These are phyloP conservation scores for Phalacrocorax aristotelis DNA, from an alignment of 2,113 vertebrate species.

Conservation along the genomic window DNA sequence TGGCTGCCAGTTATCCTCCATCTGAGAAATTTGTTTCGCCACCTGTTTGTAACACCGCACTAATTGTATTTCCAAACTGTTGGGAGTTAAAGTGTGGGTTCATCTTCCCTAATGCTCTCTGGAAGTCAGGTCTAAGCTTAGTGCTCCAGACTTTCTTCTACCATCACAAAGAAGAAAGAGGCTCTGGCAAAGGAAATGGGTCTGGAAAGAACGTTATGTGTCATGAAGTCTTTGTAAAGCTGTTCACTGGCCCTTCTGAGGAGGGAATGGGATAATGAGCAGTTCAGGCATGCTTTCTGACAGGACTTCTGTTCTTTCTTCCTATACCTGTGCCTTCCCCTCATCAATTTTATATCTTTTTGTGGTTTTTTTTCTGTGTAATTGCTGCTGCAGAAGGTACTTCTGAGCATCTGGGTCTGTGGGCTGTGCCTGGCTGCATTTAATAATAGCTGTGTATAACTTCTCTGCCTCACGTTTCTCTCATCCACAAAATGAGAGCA, in stretches of 20 bases:
- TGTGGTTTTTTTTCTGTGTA: not conserved
- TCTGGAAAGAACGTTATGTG: not conserved
- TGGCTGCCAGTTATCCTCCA: not conserved
- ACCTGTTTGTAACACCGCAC: not conserved
- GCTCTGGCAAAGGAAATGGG: not conserved
- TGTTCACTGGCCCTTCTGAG: not conserved
- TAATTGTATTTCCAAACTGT: not conserved
- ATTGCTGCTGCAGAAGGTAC: not conserved
- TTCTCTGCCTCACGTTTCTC: not conserved
- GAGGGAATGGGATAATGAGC: not conserved
- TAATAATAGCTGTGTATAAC: not conserved
- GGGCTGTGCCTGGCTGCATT: not conserved
- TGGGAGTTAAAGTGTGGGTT: not conserved
- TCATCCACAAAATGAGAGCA: not conserved
- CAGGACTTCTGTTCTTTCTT: not conserved
- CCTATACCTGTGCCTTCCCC: not conserved
- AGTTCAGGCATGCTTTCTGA: not conserved
- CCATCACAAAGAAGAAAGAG: not conserved
- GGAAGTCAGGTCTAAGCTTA: not conserved
- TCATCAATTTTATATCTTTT: not conserved
- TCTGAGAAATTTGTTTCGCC: not conserved
- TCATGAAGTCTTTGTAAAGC: not conserved
- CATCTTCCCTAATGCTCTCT: not conserved
- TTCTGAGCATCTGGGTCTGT: not conserved
- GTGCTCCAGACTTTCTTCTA: not conserved